A percentile compares a stretch with the other conserved stretches of the same genome.
Evolutionary conservation across 2,113 vertebrate genomes (phyloP).

Genomic region (Neolamprologus fasciatus): DNA sequence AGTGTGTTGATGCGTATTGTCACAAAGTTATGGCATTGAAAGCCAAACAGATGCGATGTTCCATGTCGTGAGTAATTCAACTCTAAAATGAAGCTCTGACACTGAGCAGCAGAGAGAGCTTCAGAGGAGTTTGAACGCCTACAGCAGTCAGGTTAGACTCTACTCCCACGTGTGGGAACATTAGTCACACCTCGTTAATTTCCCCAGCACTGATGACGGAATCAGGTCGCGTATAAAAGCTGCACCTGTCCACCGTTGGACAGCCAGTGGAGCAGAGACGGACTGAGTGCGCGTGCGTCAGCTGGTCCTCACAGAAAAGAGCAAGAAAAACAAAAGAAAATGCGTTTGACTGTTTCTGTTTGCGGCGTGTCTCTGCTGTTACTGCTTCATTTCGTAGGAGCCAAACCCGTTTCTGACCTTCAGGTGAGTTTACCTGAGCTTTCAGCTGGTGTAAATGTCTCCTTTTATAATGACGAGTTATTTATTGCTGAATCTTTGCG

Average conservation of each 20-base stretch:
- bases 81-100: neutral
- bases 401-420: slow-evolving; percentile 53
- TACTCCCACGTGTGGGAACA: neutral
- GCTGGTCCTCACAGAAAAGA: neutral
- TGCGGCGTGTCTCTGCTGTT: slow-evolving; percentile 63
- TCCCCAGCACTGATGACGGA: slow-evolving; percentile 51
- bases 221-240: slow-evolving; percentile 58
- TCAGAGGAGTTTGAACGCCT: neutral
- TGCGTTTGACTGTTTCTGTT: slow-evolving; percentile 60
- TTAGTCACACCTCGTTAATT: slow-evolving; percentile 54
- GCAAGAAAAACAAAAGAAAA: slow-evolving; percentile 25
- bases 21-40: neutral
- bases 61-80: neutral
- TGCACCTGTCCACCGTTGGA: slow-evolving; percentile 26
- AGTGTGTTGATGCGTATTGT: neutral
- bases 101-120: neutral
- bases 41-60: neutral
- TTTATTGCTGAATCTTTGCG: neutral
- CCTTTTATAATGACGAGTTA: neutral
- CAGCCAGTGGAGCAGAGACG: neutral
- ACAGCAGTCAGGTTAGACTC: neutral
- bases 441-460: neutral
- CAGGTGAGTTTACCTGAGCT: slow-evolving; percentile 49
- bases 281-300: neutral
- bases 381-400: slow-evolving; percentile 26